These are phyloP conservation scores for Lanistes nyassanus DNA, from an alignment of 1,140 invertebrate species.

Conservation along the genomic window DNA sequence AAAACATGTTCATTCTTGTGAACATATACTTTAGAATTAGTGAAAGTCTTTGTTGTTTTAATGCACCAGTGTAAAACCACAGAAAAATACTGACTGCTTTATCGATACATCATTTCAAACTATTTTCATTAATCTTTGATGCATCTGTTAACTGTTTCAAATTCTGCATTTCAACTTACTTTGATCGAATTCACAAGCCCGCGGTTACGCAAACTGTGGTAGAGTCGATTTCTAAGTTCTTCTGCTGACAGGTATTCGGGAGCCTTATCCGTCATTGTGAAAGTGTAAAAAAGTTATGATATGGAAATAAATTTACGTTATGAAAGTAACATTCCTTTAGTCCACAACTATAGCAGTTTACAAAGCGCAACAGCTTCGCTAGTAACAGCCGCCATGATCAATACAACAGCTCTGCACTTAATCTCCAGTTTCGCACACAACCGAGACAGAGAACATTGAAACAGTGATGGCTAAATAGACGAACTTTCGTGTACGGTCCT, in stretches of 20 bases:
- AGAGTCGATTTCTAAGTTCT: slow-evolving; percentile 55
- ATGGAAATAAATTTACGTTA: neutral
- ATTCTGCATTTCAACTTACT: slow-evolving; percentile 33
- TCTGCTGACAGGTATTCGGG: slow-evolving; percentile 56
- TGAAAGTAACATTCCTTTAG: neutral
- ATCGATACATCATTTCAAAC: neutral
- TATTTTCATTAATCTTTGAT: no score
- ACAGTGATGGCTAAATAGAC: no score
- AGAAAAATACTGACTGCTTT: no score
- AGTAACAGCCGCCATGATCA: slow-evolving; percentile 25
- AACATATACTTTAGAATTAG: no score
- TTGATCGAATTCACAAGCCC: slow-evolving; percentile 58
- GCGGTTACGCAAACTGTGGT: slow-evolving; percentile 53
- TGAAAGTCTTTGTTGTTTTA: neutral
- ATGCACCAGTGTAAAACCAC: neutral
- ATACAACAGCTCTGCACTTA: slow-evolving; percentile 1
- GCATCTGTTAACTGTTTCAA: neutral
- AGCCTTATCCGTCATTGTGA: slow-evolving; percentile 42
- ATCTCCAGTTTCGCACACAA: neutral
- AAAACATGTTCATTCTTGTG: neutral
- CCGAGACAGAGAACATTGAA: neutral
- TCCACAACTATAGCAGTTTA: neutral
- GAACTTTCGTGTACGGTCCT: neutral
- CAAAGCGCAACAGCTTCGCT: slow-evolving; percentile 2
- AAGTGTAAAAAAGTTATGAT: neutral